Evolutionary conservation across 2,888 invertebrate species (phyloP), one percentile per base, ranked within the genome.

Genomic region (Sphaeridia pumilis): DNA sequence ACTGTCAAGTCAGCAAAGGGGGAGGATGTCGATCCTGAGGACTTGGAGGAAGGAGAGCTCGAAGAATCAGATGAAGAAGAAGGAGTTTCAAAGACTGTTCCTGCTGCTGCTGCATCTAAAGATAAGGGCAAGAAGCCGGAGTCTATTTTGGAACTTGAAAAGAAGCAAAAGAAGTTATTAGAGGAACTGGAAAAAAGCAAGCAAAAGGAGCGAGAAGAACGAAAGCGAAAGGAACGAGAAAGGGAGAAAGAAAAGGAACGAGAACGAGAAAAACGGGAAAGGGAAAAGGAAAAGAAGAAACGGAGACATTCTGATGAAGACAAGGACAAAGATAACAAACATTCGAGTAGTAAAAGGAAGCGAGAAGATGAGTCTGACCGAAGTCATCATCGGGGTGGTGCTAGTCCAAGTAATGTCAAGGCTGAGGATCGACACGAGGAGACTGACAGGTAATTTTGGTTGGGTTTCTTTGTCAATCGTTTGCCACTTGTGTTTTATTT

Each of bases 41-140:
- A 87, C 69, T 75, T 87, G 61, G 88, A 89, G 72, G 88, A 88
- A 69, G 88, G 88, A 45, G 88, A 88, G 71, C 87, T 88, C 64
- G 86, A 86, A 59, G 78, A 79, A 44, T 78, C 79, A 63, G 78
- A 78, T 46, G 78, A 78, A 59, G 78, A 76, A 44, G 73, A 73
- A 21, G 68, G 65, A 59, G 75, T 74, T 28, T 76, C 76, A 65
- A 73, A 74, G 59, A 34, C 14, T 12, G 46, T 24, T 20, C 24
- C 46, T n/a, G n/a, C n/a, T n/a, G n/a, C n/a, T 7, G 52, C 24
- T 27, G 42, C 46, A 45, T 52, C 28, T 17, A 42, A 50, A 24
- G 4, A 5, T 14, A 48, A 49, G 21, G 36, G 46, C 22, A 44
- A 41, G 10, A 38, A 46, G 3, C 49, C 55, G 10, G 31, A 49